Percentiles rank a stretch among this genome's conserved stretches.
These are phyloP conservation scores for Holotrichia oblita DNA, from an alignment of 1,140 invertebrate species.

Conservation along the genomic window DNA sequence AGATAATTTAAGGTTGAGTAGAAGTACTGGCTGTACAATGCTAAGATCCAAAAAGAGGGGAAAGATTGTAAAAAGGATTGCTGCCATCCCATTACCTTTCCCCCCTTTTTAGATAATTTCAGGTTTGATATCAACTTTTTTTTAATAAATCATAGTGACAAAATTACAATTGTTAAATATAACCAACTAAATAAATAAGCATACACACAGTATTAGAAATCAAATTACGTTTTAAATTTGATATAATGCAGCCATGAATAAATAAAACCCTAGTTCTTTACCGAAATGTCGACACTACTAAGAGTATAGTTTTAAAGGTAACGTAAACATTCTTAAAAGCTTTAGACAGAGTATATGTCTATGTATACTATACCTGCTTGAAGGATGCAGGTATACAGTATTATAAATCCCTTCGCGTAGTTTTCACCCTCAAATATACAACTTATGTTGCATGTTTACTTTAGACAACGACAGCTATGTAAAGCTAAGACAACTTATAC, in stretches of 20 bases:
- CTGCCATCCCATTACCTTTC: too few relatives aligned
- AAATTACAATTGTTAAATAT: background rate
- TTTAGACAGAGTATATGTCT: background rate
- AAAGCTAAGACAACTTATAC: background rate
- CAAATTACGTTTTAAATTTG: background rate
- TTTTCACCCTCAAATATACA: conserved; percentile 2
- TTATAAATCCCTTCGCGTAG: background rate
- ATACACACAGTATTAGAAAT: background rate
- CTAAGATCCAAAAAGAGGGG: too few relatives aligned
- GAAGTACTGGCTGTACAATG: too few relatives aligned
- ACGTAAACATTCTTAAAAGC: background rate
- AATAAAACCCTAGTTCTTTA: background rate
- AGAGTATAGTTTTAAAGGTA: background rate
- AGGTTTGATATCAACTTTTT: too few relatives aligned
- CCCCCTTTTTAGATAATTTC: too few relatives aligned
- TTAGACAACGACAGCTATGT: background rate
- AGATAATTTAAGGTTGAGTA: too few relatives aligned
- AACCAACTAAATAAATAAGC: background rate
- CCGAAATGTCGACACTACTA: background rate
- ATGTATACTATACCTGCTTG: background rate
- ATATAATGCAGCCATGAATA: background rate
- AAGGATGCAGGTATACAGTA: background rate
- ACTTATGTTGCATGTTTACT: background rate
- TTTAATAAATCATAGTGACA: too few relatives aligned
- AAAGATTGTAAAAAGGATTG: too few relatives aligned